Conservation (phyloP, 2,888 invertebrate genomes). For the Oxystoma pomonae region DNA sequence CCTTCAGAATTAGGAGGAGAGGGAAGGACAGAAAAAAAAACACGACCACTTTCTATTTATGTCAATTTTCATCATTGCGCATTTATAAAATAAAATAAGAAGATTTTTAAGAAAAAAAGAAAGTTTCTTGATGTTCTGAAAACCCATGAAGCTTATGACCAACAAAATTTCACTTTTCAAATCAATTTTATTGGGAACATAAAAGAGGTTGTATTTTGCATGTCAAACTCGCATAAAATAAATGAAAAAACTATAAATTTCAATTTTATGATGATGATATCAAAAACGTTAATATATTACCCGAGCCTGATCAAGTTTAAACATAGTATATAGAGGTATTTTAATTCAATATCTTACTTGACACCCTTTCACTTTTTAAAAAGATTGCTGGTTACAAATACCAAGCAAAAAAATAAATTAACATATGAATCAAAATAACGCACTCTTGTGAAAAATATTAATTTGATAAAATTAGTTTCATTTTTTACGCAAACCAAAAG, state of each 20-base stretch:
- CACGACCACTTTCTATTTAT: no score
- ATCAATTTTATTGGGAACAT: background rate
- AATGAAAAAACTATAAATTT: background rate
- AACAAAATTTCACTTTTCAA: background rate
- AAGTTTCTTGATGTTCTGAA: no score
- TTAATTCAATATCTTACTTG: background rate
- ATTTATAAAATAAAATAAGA: no score
- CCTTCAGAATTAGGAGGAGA: no score
- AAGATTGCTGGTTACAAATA: background rate
- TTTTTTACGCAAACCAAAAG: background rate
- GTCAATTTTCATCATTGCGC: no score
- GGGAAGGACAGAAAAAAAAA: no score
- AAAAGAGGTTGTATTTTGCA: background rate
- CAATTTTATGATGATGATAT: background rate
- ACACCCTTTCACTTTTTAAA: background rate
- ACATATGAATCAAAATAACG: background rate
- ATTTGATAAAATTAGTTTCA: background rate
- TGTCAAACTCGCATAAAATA: background rate
- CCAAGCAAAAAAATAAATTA: background rate
- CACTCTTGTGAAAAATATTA: background rate
- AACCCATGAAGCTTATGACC: no score
- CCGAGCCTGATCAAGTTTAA: no score
- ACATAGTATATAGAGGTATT: background rate
- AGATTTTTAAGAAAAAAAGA: no score
- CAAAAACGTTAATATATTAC: background rate